Percentiles rank a stretch among this genome's conserved stretches.
phyloP scores from a whole-genome alignment of 2,113 vertebrate genomes.

The Gallinago media region DNA sequence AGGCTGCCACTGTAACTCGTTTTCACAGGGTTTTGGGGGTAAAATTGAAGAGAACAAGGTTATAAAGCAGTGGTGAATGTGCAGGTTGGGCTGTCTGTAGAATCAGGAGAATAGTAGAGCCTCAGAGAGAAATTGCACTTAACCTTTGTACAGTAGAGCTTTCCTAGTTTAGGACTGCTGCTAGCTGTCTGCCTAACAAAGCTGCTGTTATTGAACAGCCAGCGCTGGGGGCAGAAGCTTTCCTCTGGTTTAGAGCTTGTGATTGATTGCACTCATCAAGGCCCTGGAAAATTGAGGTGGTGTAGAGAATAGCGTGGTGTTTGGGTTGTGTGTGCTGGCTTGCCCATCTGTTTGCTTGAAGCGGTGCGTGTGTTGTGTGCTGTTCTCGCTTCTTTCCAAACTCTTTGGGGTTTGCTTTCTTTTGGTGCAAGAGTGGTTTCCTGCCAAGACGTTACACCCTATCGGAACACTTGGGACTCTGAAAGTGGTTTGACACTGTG shows the following conservation, averaged over 20 bases:
- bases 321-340: neutral
- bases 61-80: neutral
- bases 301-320: neutral
- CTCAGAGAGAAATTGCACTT: neutral
- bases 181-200: neutral
- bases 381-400: neutral
- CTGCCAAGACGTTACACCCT: neutral
- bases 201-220: neutral
- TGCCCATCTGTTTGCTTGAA: neutral
- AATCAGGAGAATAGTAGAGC: neutral
- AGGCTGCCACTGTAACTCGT: fast-evolving
- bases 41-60: neutral
- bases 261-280: neutral
- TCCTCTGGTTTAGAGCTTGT: neutral
- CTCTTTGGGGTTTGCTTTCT: neutral
- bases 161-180: neutral
- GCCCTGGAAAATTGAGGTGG: neutral
- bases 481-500: neutral
- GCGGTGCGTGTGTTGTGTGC: neutral
- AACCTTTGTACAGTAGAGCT: neutral
- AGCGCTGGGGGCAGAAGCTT: neutral
- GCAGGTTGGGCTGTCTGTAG: neutral
- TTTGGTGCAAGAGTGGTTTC: neutral
- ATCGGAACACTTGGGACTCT: neutral
- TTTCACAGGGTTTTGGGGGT: neutral